Evolutionary conservation across 2,888 invertebrate genomes (phyloP), one percentile per base, ranked within the genome.

Genomic region (Ennomos fuscantarius): DNA sequence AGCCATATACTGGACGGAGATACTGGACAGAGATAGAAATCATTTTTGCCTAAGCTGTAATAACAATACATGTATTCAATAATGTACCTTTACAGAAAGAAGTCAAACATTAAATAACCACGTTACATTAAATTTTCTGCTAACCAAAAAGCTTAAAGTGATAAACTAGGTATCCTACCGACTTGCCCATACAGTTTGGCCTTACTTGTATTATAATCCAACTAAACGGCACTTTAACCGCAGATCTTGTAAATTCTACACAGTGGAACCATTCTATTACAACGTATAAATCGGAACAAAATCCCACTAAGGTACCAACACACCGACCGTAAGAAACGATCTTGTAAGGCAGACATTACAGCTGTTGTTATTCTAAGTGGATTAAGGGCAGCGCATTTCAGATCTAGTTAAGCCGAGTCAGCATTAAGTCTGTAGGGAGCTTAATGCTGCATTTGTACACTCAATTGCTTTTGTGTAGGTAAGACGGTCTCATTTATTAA

Each of bases 291-390:
- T 86, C 75, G 78, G 68, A 67, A 74, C 68, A 66, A 82, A 52
- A 83, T 83, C 84, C 80, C 82, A 49, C 41, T 63, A 45, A 46
- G 39, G 57, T 49, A 50, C 77, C 69, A 70, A 68, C 69, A 81
- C 76, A 77, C 24, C 24, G 37, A 48, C 81, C 81, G 82, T 84
- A 86, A 86, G 86, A 81, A 84, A 82, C 73, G 73, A 64, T 66
- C 70, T 67, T 74, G 72, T 78, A 73, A 69, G 72, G 72, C 72
- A 80, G 78, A 83, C 84, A 82, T 84, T 86, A 88, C 86, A 83
- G 78, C 76, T 70, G 85, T 79, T 87, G 89, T 90, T 89, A 87
- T 88, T 89, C 84, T 90, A 90, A 90, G 84, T 88, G 90, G 90
- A 90, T 91, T 90, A 90, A 79, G 87, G 82, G 78, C 82, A 86